phyloP scores from a whole-genome alignment of 2,113 vertebrate genomes.

The Pantherophis guttatus region DNA sequence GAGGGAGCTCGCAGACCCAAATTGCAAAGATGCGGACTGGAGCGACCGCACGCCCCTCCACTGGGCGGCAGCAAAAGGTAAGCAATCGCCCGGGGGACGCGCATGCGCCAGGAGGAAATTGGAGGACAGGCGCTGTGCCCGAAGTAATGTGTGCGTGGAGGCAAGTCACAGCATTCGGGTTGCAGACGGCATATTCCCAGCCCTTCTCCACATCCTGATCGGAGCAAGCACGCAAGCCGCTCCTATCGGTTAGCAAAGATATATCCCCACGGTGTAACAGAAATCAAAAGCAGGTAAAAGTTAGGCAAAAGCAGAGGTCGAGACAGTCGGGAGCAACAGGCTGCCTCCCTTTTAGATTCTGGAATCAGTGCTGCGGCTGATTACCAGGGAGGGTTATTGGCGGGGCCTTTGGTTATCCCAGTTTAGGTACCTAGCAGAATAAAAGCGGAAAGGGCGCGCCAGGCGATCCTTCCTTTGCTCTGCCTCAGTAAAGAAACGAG shows the following conservation, averaged over 20 bases:
- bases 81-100: not conserved
- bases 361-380: not conserved
- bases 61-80: conserved; percentile 89
- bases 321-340: not conserved
- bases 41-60: conserved; percentile 85
- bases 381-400: not conserved
- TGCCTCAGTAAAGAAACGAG: not conserved
- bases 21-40: conserved; percentile 86
- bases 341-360: not conserved
- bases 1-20: conserved; percentile 75
- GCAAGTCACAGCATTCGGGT: not conserved
- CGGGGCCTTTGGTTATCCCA: not conserved
- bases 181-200: not conserved
- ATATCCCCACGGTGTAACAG: not conserved
- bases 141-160: not conserved
- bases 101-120: not conserved
- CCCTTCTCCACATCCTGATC: not conserved
- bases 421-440: not conserved
- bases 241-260: not conserved
- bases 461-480: not conserved
- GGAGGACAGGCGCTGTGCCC: not conserved
- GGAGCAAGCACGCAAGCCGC: not conserved
- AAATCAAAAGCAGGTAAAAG: not conserved
- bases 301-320: not conserved
- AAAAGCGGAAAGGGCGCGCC: not conserved